Evolutionary conservation across 2,797 vertebrate species (phyloP).

Genomic region (Cirrhinus molitorella): DNA sequence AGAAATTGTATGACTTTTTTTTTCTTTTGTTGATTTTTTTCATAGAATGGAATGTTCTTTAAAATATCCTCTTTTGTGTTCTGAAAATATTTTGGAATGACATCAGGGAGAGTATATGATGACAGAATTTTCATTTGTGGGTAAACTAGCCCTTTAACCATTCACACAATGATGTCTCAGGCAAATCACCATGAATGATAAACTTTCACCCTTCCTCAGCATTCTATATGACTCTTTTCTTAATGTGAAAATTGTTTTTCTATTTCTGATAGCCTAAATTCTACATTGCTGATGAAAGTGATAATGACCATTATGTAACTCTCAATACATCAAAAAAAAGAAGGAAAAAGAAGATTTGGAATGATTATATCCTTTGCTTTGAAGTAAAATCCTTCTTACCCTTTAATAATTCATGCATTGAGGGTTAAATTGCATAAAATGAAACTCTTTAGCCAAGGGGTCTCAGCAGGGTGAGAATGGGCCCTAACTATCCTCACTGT

Average conservation of each 20-base stretch:
- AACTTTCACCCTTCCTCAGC: neutral
- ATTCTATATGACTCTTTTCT: neutral
- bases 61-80: neutral
- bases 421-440: constrained; percentile 41
- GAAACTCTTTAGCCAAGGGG: constrained; percentile 31
- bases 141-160: neutral
- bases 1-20: neutral
- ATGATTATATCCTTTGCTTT: constrained; percentile 9
- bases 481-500: constrained; percentile 6
- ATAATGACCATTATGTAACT: neutral
- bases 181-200: neutral
- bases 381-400: neutral
- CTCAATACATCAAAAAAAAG: neutral
- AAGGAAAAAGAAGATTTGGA: neutral
- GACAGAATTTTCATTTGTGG: neutral
- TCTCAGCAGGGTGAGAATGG: constrained; percentile 41
- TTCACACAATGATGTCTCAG: neutral
- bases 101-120: neutral
- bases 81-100: neutral
- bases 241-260: neutral
- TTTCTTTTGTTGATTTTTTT: neutral
- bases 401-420: constrained; percentile 12
- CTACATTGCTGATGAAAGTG: neutral
- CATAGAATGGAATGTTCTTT: neutral
- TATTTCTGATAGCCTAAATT: neutral